These are phyloP conservation scores for Geotrypetes seraphini DNA, from an alignment of 2,797 vertebrate genomes.

Conservation along the genomic window DNA sequence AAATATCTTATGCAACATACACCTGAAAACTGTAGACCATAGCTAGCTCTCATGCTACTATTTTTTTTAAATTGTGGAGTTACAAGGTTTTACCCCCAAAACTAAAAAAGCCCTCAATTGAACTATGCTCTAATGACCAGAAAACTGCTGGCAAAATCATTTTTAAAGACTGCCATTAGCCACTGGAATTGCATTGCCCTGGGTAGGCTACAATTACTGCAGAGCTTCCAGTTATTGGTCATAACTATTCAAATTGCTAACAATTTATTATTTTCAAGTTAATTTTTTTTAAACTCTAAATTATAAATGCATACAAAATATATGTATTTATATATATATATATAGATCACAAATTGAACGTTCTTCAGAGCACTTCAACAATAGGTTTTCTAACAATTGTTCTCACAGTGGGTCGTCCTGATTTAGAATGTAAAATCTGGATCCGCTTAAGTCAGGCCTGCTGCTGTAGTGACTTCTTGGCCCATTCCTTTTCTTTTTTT, in stretches of 20 bases:
- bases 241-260: slow-evolving; percentile 35
- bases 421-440: slow-evolving; percentile 27
- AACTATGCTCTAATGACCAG: no score
- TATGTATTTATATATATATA: slow-evolving; percentile 17
- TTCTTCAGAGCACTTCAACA: slow-evolving; percentile 59
- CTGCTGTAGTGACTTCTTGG: slow-evolving; percentile 44
- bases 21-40: no score
- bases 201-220: no score
- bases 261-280: slow-evolving; percentile 14
- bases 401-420: slow-evolving; percentile 30
- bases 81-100: no score
- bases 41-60: no score
- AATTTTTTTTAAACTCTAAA: slow-evolving; percentile 8
- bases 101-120: no score
- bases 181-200: no score
- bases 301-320: slow-evolving; percentile 10
- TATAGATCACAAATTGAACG: slow-evolving; percentile 23
- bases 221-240: slow-evolving; percentile 34
- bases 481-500: slow-evolving; percentile 17
- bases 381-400: slow-evolving; percentile 54
- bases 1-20: no score
- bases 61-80: no score
- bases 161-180: no score
- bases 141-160: no score
- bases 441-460: slow-evolving; percentile 48